These are phyloP conservation scores for Ardeotis arabs DNA, from an alignment of 2,113 vertebrate genomes.

Conservation along the genomic window DNA sequence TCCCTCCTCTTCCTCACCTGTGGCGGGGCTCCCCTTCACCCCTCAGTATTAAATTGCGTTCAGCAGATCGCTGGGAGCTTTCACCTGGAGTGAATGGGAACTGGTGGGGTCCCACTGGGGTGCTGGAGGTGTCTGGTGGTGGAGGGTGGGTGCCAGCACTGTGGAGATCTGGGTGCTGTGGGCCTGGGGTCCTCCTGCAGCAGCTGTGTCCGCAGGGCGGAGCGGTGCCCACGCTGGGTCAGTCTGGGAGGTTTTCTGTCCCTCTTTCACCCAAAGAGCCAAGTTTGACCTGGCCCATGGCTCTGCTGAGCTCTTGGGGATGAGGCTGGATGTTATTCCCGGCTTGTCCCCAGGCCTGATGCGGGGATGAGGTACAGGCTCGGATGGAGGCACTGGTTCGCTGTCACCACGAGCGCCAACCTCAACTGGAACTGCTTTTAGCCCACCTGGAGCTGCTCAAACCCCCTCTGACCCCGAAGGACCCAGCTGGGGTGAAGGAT, in stretches of 20 bases:
- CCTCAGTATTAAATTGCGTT: constrained; percentile 25
- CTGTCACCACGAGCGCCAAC: neutral
- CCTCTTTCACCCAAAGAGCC: neutral
- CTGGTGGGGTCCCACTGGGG: neutral
- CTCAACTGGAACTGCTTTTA: neutral
- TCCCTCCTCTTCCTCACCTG: neutral
- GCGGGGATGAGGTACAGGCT: neutral
- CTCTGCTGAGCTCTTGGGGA: neutral
- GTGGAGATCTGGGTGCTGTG: neutral
- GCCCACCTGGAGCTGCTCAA: neutral
- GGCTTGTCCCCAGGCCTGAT: neutral
- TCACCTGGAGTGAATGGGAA: constrained; percentile 9
- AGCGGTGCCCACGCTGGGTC: neutral
- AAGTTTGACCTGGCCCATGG: neutral
- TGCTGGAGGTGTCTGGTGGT: neutral
- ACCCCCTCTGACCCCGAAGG: neutral
- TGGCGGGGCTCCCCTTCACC: neutral
- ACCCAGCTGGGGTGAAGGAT: neutral
- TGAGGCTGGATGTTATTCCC: neutral
- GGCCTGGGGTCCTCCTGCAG: neutral
- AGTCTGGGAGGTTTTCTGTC: neutral
- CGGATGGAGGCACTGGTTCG: neutral
- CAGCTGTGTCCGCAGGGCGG: rapidly evolving
- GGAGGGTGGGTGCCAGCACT: neutral
- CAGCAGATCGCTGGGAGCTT: neutral